Conservation (phyloP, 2,797 vertebrate species). For the Dicrostonyx torquatus region DNA sequence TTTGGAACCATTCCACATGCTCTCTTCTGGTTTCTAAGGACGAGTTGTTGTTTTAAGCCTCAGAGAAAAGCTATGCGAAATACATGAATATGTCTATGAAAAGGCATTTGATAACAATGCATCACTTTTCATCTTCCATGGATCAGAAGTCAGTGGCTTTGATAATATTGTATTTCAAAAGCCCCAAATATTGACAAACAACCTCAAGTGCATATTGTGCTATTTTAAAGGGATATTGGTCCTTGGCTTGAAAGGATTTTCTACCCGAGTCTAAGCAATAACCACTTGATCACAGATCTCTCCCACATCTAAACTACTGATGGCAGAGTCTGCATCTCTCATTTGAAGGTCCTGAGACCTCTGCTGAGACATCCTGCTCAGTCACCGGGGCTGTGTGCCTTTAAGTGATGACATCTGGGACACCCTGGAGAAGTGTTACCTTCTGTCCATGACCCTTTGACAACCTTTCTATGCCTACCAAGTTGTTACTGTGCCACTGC, state of each 20-base stretch:
- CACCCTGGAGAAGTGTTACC: constrained; percentile 12
- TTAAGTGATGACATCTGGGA: not conserved
- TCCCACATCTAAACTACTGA: not conserved
- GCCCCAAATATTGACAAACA: constrained; percentile 42
- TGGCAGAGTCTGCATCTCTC: not conserved
- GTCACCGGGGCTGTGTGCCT: not conserved
- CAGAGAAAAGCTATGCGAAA: constrained; percentile 53
- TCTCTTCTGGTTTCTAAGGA: constrained; percentile 64
- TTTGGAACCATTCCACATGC: constrained; percentile 71
- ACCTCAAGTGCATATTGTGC: not conserved
- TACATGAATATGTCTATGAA: constrained; percentile 65
- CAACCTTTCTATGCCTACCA: constrained; percentile 52
- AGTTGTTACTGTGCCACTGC: constrained; percentile 43
- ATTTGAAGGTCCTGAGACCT: not conserved
- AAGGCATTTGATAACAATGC: constrained; percentile 63
- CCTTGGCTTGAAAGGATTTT: constrained; percentile 58
- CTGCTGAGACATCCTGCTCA: not conserved
- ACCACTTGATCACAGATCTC: constrained; percentile 59
- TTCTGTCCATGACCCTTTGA: constrained; percentile 47
- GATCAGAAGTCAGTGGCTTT: constrained; percentile 62
- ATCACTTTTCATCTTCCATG: constrained; percentile 60
- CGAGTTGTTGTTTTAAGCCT: constrained; percentile 62
- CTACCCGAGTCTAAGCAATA: constrained; percentile 53
- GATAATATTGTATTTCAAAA: constrained; percentile 69
- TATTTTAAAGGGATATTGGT: constrained; percentile 51